A percentile compares a stretch with the other conserved stretches of the same genome.
phyloP scores from a whole-genome alignment of 1,140 invertebrate species.

The Chironomus striatipennis region DNA sequence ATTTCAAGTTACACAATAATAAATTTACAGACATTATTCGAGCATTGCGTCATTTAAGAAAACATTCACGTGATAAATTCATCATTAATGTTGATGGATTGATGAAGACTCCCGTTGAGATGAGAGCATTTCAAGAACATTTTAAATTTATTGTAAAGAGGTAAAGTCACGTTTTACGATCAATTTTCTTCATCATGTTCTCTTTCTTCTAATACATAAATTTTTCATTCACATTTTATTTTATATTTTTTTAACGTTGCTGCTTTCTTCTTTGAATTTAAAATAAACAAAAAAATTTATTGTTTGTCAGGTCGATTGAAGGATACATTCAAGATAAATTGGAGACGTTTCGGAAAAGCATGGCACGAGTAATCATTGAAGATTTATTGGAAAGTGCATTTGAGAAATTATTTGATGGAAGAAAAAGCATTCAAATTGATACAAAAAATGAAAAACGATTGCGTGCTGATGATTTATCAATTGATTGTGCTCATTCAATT shows the following conservation, averaged over 20 bases:
- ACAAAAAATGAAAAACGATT: not conserved
- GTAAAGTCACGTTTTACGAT: too few species aligned
- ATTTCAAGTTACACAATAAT: not conserved
- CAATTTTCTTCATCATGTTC: too few species aligned
- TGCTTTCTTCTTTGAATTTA: not conserved
- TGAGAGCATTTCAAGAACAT: too few species aligned
- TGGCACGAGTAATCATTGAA: not conserved
- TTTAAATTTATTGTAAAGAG: too few species aligned
- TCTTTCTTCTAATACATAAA: not conserved
- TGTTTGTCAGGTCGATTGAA: not conserved
- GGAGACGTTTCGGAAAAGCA: not conserved
- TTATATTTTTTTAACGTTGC: too few species aligned
- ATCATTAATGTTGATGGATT: not conserved
- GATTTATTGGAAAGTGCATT: constrained; percentile 3
- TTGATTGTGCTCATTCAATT: not conserved
- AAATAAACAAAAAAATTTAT: too few species aligned
- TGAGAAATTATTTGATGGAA: not conserved
- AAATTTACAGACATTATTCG: not conserved
- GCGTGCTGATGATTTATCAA: not conserved
- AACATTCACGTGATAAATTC: not conserved
- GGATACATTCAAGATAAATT: not conserved
- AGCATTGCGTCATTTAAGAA: not conserved
- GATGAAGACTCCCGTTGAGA: too few species aligned
- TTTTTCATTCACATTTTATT: not conserved
- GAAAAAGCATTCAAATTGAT: not conserved